These are phyloP conservation scores for Atta cephalotes DNA, from an alignment of 1,140 invertebrate genomes.

Conservation along the genomic window DNA sequence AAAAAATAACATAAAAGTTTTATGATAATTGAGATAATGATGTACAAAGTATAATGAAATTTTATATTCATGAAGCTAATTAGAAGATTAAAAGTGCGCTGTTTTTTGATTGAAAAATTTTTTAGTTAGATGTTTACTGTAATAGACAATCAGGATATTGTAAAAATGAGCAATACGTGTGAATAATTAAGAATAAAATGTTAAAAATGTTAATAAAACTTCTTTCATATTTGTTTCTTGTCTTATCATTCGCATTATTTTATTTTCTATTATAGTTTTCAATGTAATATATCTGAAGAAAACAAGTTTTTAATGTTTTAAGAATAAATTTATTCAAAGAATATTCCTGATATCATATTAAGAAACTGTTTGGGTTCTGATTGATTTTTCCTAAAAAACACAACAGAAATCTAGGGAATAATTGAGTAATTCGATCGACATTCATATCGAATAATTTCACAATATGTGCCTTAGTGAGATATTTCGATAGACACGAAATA, in stretches of 20 bases:
- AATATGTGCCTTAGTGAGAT: background rate
- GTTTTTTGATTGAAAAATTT: background rate
- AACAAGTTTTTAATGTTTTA: background rate
- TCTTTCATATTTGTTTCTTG: background rate
- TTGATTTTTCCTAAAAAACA: no score
- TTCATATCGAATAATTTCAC: no score
- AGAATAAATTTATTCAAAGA: background rate
- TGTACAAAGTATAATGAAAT: background rate
- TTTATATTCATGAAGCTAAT: background rate
- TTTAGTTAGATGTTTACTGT: background rate
- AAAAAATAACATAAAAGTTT: background rate
- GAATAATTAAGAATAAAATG: background rate
- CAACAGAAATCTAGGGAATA: no score
- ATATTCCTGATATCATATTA: background rate
- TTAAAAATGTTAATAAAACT: background rate
- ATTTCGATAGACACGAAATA: background rate
- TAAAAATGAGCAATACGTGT: background rate
- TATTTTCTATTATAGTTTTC: background rate
- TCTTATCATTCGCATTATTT: background rate
- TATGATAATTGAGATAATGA: background rate
- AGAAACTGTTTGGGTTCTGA: no score
- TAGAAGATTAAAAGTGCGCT: background rate
- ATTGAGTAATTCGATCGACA: no score
- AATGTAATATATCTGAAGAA: background rate
- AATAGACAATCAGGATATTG: background rate